Evolutionary conservation across 2,113 vertebrate genomes (phyloP), one percentile per base, ranked within the genome.

Genomic region (Colinus virginianus): DNA sequence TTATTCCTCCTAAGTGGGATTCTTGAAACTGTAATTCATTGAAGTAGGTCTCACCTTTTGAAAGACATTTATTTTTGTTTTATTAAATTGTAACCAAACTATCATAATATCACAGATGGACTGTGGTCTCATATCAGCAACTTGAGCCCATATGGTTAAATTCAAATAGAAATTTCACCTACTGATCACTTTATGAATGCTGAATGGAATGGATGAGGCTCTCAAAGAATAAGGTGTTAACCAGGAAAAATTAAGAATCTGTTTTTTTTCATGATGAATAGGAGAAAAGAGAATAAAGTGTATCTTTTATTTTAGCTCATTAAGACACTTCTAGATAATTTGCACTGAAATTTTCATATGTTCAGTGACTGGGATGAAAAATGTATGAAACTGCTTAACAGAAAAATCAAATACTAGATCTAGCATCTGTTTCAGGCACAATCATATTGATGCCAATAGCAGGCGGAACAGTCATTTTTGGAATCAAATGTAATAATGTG

Each of bases 401-500:
- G 14, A 9, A 55, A 90, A 79, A 77, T 32, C 23, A 34, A 45
- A 21, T 13, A 22, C 26, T 74, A 75, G 83, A 72, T 30, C 8
- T 42, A 53, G 76, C 45, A 95, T 84, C 74, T 94, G 94, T 72
- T 62, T 43, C 78, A 64, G 76, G 68, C 62, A 62, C 69, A 61
- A 70, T 58, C 32, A 43, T 13, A 20, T 80, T 80, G 59, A 17
- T 93, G 43, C 22, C 82, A 74, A 77, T 23, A 82, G 61, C 55
- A 88, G 78, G 62, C 32, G 90, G 69, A 49, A 61, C 22, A 46
- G 76, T 91, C 13, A 7, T 77, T 70, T 90, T 94, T 23, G 90
- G 89, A 93, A 96, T 78, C 7, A 96, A 78, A 84, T 95, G 63
- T 48, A 94, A 45, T 78, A 95, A 87, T 85, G 93, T 25, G 22